Conservation (phyloP, 2,113 vertebrate genomes). For the Willisornis vidua region DNA sequence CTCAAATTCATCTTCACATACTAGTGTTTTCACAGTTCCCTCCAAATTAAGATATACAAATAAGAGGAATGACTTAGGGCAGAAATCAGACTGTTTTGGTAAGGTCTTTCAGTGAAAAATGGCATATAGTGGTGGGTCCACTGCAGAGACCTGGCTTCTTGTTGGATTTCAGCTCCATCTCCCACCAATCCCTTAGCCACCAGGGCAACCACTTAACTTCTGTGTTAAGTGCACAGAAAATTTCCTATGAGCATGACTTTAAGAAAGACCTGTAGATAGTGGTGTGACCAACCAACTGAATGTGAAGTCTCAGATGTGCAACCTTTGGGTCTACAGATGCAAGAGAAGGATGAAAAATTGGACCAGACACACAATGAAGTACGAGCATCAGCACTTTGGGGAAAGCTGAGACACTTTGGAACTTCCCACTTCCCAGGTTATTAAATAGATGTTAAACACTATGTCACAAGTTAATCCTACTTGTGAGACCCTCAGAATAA, state of each 20-base stretch:
- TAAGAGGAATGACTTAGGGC: neutral
- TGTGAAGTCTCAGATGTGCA: neutral
- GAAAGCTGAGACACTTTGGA: neutral
- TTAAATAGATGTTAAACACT: neutral
- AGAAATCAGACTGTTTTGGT: neutral
- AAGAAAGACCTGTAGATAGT: neutral
- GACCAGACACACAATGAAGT: neutral
- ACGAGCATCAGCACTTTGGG: neutral
- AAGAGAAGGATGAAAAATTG: neutral
- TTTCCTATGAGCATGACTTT: neutral
- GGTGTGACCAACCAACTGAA: neutral
- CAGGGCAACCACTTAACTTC: neutral
- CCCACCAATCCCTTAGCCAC: neutral
- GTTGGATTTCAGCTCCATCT: neutral
- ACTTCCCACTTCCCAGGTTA: neutral
- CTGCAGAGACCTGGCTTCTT: neutral
- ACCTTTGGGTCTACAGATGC: neutral
- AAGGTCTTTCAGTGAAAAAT: neutral
- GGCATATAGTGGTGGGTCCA: fast-evolving
- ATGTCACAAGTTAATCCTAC: neutral
- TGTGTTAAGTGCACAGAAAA: fast-evolving
- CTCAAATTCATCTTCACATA: neutral
- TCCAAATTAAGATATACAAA: neutral
- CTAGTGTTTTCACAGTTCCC: neutral
- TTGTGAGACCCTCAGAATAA: neutral